Conservation (phyloP, 1,140 invertebrate genomes). For the Trichomalopsis sarcophagae region DNA sequence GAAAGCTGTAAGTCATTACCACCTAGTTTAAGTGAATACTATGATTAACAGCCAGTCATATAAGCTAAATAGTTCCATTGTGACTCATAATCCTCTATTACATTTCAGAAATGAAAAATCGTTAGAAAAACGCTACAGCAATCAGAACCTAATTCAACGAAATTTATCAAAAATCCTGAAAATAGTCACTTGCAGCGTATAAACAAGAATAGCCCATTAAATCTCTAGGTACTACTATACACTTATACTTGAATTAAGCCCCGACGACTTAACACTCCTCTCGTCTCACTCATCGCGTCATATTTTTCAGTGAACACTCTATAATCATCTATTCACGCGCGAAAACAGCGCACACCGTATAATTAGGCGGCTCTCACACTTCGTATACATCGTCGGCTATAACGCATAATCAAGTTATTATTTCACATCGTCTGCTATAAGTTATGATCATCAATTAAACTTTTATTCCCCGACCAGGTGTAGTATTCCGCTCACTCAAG, state of each 20-base stretch:
- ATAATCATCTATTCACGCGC: conserved; percentile 41
- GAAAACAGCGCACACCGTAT: conserved; percentile 22
- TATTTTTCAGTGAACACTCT: conserved; percentile 23
- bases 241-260: conserved; percentile 23
- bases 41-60: neutral
- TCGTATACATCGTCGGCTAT: neutral
- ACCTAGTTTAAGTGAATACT: neutral
- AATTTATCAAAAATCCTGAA: neutral
- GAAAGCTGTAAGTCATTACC: neutral
- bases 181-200: neutral
- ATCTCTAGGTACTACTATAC: conserved; percentile 7
- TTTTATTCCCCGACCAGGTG: neutral
- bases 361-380: conserved; percentile 34
- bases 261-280: conserved; percentile 27
- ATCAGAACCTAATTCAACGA: neutral
- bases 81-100: neutral
- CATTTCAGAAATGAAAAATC: neutral
- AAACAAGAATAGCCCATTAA: neutral
- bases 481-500: neutral
- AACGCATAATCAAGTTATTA: conserved; percentile 23
- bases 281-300: conserved; percentile 31
- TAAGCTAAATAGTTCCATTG: neutral
- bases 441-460: conserved; percentile 32
- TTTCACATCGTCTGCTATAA: conserved; percentile 13
- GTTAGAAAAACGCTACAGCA: neutral